Conservation (phyloP, 2,113 vertebrate genomes). For the Pelusios castaneus region DNA sequence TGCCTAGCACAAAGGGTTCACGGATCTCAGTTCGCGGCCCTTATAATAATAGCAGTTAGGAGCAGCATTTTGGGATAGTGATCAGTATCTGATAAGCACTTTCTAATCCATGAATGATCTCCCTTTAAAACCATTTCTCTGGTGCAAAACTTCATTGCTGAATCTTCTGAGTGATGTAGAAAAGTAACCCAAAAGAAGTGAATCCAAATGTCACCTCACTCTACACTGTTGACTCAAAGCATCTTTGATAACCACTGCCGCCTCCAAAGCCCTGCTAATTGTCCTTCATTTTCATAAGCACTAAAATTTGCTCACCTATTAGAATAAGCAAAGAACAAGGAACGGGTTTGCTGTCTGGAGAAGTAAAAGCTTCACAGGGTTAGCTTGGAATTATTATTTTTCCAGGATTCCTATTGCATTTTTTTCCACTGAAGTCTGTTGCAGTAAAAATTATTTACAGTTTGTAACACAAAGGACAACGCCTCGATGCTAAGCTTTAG, state of each 20-base stretch:
- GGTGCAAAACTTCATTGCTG: conserved; percentile 54
- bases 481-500: conserved; percentile 25
- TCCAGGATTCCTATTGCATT: conserved; percentile 37
- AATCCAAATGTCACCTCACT: conserved; percentile 38
- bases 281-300: conserved; percentile 53
- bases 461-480: conserved; percentile 55
- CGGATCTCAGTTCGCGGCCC: neutral
- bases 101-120: conserved; percentile 32
- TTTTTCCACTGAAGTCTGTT: conserved; percentile 45
- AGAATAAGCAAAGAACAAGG: conserved; percentile 39
- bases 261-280: conserved; percentile 45
- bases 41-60: neutral
- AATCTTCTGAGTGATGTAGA: conserved; percentile 42
- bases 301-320: conserved; percentile 38
- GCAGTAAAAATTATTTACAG: conserved; percentile 42
- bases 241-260: conserved; percentile 58
- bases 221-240: conserved; percentile 22
- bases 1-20: neutral
- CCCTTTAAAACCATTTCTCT: conserved; percentile 46
- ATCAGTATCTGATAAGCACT: conserved; percentile 18
- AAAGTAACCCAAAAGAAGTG: conserved; percentile 28
- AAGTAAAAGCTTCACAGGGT: conserved; percentile 33
- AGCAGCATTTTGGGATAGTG: neutral
- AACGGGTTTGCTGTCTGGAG: conserved; percentile 55
- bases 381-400: conserved; percentile 26